Evolutionary conservation across 2,888 invertebrate species (phyloP), one percentile per base, ranked within the genome.

Genomic region (Labia minor): DNA sequence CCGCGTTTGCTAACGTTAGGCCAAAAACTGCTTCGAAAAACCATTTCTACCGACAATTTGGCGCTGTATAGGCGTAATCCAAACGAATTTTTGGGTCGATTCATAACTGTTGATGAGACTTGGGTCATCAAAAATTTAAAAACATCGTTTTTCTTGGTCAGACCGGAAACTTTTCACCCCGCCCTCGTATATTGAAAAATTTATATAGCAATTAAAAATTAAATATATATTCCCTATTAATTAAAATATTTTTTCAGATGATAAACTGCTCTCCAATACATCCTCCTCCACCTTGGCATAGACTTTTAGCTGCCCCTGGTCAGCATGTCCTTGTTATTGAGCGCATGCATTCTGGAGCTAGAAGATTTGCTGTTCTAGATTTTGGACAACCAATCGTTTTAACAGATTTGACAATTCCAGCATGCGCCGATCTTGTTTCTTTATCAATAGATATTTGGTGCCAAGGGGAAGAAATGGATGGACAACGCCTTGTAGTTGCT

Each of bases 381-480:
- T 94, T 96, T 77, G 94, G 95, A 1, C 87, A 90, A 72, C 86
- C 90, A 0, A 83, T 95, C 66, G 79, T 92, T 1, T 82, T 96
- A 49, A 95, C 95, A 0, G 95, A 95, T 77, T 80, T 95, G 72
- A 83, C 88, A 73, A 87, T 92, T 71, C 92, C 92, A 0, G 83
- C 88, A 1, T 92, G 90, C 73, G 85, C 86, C 68, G 91, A 92
- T 76, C 78, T 93, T 67, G 89, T 92, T 37, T 92, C 92, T 0
- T 79, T 95, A 1, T 89, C 89, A 71, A 87, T 96, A 72, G 95
- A 95, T 77, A 88, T 92, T 67, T 96, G 95, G 95, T 83, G 89
- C 70, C 85, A 85, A 63, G 87, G 89, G 66, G 95, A 95, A 76
- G 94, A 95, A 75, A 81, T 85, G 0, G 95, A 95, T 78, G 87